Evolutionary conservation across 2,888 invertebrate genomes (phyloP), one percentile per base, ranked within the genome.

Genomic region (Cylindroiulus punctatus): DNA sequence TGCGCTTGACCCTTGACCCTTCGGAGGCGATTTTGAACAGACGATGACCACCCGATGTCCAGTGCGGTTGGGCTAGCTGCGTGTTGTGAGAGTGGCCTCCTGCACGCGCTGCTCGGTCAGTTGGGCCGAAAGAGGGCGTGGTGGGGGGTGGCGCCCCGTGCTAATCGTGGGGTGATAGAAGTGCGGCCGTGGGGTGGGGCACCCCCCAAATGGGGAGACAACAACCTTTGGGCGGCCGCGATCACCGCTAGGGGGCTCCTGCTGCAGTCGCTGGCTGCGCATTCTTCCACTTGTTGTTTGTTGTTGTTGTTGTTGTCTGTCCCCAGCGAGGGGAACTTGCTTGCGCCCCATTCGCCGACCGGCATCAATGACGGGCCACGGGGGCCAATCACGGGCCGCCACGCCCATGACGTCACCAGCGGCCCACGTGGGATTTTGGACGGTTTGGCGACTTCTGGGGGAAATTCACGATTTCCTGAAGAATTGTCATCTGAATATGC

Each of bases 111-210:
- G 42, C 7, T 83, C 83, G 83, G 83, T 83, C 83, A 83, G 44
- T 42, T 42, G 83, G 83, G 83, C 83, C 44, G 83, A 83, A 83
- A 42, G 83, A 44, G 44, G 83, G 83, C 83, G 44, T 40, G 83
- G n/a, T 82, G 10, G 12, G 22, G 83, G 83, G 83, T 40, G n/a
- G 83, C 19, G 10, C 26, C 83, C n/a, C 14, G 42, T 83, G 40
- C 40, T 83, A 83, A 83, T 83, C 22, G 36, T n/a, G 83, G 32
- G 83, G 83, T 83, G 83, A 83, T 83, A 83, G 83, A 83, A 83
- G 83, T 83, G 83, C 83, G 40, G 26, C 42, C 30, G 19, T 81
- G 81, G 81, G 81, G 81, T 26, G 83, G 83, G 42, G 83, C 42
- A 83, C n/a, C 83, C 83, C 40, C 83, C 22, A 83, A 83, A 83